Percentiles rank a stretch among this genome's conserved stretches.
These are phyloP conservation scores for Numida meleagris DNA, from an alignment of 2,113 vertebrate species.

Conservation along the genomic window DNA sequence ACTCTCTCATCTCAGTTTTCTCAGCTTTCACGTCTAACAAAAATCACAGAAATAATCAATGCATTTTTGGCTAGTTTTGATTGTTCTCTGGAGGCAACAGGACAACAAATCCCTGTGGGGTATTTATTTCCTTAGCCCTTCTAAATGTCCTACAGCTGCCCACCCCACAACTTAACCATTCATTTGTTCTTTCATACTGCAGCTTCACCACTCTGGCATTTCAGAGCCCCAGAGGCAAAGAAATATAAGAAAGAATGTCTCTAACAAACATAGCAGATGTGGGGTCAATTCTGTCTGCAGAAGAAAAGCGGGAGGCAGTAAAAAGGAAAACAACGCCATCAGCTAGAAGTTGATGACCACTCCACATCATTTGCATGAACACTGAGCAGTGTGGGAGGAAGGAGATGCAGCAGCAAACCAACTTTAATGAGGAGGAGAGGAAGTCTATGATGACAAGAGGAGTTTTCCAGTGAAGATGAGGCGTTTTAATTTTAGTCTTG, in stretches of 20 bases:
- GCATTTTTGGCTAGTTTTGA: neutral
- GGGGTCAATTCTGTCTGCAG: constrained; percentile 2
- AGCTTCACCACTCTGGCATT: neutral
- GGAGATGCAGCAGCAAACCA: constrained; percentile 20
- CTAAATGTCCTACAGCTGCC: constrained; percentile 2
- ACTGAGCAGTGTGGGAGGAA: neutral
- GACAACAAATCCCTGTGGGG: neutral
- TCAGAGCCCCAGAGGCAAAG: constrained; percentile 21
- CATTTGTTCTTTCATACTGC: constrained; percentile 23
- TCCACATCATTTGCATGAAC: neutral
- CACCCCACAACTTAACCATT: constrained; percentile 11
- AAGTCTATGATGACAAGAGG: neutral
- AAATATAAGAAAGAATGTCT: constrained; percentile 32
- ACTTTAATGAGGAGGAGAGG: neutral
- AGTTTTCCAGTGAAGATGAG: neutral
- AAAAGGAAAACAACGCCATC: neutral
- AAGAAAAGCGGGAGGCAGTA: constrained; percentile 20
- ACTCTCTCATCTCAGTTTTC: neutral
- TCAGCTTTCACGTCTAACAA: neutral
- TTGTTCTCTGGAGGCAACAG: neutral
- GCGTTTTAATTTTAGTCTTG: neutral
- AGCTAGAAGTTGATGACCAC: neutral
- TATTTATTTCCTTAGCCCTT: constrained; percentile 19
- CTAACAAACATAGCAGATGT: constrained; percentile 28
- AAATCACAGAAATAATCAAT: neutral